Conservation (phyloP, 2,797 vertebrate genomes). For the Arremon brunneinucha region DNA sequence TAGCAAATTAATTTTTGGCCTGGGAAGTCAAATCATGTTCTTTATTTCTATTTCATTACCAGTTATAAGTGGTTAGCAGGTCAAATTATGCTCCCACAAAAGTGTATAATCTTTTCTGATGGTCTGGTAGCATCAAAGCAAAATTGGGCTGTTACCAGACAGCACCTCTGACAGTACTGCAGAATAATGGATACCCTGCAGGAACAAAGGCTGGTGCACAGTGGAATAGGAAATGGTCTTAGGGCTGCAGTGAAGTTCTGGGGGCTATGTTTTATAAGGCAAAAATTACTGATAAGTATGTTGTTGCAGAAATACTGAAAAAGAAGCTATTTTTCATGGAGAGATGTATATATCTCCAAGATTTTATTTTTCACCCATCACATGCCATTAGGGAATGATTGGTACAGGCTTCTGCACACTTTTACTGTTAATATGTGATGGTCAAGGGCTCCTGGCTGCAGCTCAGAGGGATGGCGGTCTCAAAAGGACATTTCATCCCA, state of each 20-base stretch:
- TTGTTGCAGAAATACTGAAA: not conserved
- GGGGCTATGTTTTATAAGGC: not conserved
- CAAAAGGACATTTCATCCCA: not conserved
- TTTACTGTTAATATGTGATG: fast-evolving
- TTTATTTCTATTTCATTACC: slow-evolving; percentile 27
- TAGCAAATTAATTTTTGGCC: not conserved
- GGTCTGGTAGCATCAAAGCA: not conserved
- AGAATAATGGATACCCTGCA: not conserved
- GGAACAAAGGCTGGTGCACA: not conserved
- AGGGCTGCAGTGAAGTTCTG: not conserved
- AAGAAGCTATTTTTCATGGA: fast-evolving
- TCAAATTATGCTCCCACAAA: slow-evolving; percentile 12
- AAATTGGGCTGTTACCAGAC: not conserved
- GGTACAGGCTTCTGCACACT: not conserved
- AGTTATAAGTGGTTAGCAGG: not conserved
- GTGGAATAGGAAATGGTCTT: not conserved
- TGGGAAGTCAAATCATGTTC: not conserved
- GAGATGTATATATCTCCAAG: not conserved
- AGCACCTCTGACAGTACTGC: not conserved
- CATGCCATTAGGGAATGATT: not conserved
- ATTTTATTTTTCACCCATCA: not conserved
- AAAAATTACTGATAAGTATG: not conserved
- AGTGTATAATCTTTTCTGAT: not conserved
- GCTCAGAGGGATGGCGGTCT: not conserved
- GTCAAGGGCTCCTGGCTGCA: not conserved